Evolutionary conservation across 2,888 invertebrate genomes (phyloP).

Genomic region (Chrysodeixis includens): DNA sequence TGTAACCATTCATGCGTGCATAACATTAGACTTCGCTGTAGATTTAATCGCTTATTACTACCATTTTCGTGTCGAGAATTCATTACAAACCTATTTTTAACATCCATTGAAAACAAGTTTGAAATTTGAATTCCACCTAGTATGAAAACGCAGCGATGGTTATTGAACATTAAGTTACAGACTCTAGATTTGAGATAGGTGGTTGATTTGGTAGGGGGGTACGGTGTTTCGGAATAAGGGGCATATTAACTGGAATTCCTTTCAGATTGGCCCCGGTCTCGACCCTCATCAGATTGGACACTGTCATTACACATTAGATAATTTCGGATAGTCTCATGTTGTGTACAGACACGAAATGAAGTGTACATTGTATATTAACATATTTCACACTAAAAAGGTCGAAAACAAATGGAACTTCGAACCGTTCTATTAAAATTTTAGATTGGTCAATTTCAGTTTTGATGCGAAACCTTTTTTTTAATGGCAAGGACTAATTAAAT

Average conservation of each 20-base stretch:
- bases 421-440: slow-evolving; percentile 8
- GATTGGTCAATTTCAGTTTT: slow-evolving; percentile 19
- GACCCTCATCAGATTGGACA: slow-evolving; percentile 83
- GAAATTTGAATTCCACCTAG: not conserved
- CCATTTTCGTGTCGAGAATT: slow-evolving; percentile 22
- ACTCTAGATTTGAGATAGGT: slow-evolving; percentile 33
- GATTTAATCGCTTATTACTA: slow-evolving; percentile 63
- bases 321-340: slow-evolving; percentile 73
- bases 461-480: not conserved
- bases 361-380: slow-evolving; percentile 20
- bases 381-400: not conserved
- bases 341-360: slow-evolving; percentile 60
- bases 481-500: slow-evolving; percentile 18
- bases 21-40: slow-evolving; percentile 60
- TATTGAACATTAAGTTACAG: slow-evolving; percentile 16
- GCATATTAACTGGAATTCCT: slow-evolving; percentile 82
- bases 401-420: slow-evolving; percentile 3
- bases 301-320: slow-evolving; percentile 83
- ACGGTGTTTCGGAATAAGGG: slow-evolving; percentile 73
- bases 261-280: slow-evolving; percentile 75
- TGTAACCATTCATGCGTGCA: slow-evolving; percentile 61
- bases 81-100: not conserved
- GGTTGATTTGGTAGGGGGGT: slow-evolving; percentile 58
- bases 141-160: slow-evolving; percentile 45
- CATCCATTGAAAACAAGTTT: slow-evolving; percentile 47